These are phyloP conservation scores for Ctenoplectra terminalis DNA, from an alignment of 1,140 invertebrate genomes.

Conservation along the genomic window DNA sequence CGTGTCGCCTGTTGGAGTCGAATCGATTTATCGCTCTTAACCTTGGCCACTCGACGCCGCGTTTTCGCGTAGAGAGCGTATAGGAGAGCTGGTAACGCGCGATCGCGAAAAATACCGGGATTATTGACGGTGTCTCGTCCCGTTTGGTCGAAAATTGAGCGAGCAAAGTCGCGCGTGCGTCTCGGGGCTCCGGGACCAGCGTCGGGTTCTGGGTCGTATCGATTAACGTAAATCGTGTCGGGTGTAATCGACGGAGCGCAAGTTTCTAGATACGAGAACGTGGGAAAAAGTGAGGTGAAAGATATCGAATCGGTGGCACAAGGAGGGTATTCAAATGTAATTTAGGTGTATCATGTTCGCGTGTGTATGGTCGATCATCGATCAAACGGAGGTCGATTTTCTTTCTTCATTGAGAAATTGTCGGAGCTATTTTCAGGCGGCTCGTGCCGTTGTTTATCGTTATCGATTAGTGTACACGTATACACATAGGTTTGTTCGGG, in stretches of 20 bases:
- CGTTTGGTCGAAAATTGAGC: conserved; percentile 4
- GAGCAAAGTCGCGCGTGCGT: conserved; percentile 16
- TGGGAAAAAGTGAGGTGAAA: too few relatives aligned
- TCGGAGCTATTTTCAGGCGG: conserved; percentile 6
- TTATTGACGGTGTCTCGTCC: conserved; percentile 15
- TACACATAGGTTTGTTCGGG: conserved; percentile 2
- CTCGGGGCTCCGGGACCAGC: too few relatives aligned
- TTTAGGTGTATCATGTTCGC: background rate
- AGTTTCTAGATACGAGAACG: background rate
- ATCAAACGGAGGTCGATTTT: background rate
- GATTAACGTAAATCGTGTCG: conserved; percentile 2
- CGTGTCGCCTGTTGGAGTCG: background rate
- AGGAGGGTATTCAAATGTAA: too few relatives aligned
- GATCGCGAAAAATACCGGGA: background rate
- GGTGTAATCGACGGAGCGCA: background rate
- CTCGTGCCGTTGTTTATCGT: conserved; percentile 45
- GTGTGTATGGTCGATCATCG: background rate
- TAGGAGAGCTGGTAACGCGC: background rate
- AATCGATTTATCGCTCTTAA: conserved; percentile 21
- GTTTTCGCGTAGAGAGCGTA: background rate
- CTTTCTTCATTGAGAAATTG: conserved; percentile 41
- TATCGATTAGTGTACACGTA: conserved; percentile 40
- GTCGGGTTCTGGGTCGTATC: background rate
- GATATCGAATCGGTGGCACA: too few relatives aligned
- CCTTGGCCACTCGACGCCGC: conserved; percentile 12